A percentile compares a stretch with the other conserved stretches of the same genome.
Conservation (phyloP, 2,888 invertebrate genomes). For the Pseudococcus longispinus region DNA sequence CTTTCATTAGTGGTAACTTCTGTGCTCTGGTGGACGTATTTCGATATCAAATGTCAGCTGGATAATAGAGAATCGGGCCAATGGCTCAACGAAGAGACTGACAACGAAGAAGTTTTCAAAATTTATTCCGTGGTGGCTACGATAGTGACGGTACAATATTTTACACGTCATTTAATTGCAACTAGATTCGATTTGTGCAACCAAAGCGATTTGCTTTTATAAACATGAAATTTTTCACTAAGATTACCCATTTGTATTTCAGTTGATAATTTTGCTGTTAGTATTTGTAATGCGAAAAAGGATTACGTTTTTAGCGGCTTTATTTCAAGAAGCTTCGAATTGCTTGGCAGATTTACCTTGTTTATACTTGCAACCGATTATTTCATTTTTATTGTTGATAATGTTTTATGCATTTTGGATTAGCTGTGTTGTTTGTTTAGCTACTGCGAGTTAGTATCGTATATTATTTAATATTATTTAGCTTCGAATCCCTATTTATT, state of each 20-base stretch:
- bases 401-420: conserved; percentile 88
- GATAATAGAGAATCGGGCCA: conserved; percentile 66
- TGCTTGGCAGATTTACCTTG: conserved; percentile 85
- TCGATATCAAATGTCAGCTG: conserved; percentile 74
- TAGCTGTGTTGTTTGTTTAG: conserved; percentile 80
- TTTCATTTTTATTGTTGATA: conserved; percentile 81
- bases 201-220: background rate
- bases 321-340: conserved; percentile 89
- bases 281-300: conserved; percentile 80
- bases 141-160: conserved; percentile 75
- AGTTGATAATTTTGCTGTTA: conserved; percentile 77
- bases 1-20: conserved; percentile 69
- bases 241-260: conserved; percentile 59
- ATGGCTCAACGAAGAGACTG: conserved; percentile 77
- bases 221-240: background rate
- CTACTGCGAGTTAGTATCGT: conserved; percentile 78
- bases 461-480: background rate
- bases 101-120: conserved; percentile 86
- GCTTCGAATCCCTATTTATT: background rate
- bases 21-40: conserved; percentile 88
- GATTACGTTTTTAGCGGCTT: conserved; percentile 79
- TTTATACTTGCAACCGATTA: conserved; percentile 81
- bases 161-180: background rate
- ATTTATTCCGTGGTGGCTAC: conserved; percentile 86
- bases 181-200: background rate